Conservation (phyloP, 2,113 vertebrate species). For the Isurus oxyrinchus region DNA sequence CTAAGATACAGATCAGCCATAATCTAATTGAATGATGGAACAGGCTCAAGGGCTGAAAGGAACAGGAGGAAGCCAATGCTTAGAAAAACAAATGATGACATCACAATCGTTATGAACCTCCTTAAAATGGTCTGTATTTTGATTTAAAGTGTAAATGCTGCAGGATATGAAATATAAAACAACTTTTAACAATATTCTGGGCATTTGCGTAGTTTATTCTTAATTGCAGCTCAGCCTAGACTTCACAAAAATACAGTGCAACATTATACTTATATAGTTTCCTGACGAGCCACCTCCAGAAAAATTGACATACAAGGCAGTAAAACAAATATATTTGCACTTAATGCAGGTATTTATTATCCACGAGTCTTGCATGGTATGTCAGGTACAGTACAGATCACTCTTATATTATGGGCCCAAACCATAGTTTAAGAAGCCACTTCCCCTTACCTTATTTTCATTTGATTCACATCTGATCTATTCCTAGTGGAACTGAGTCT, state of each 20-base stretch:
- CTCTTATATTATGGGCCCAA: background rate
- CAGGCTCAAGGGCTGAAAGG: background rate
- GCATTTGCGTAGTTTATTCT: background rate
- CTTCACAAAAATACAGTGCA: background rate
- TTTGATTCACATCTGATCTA: background rate
- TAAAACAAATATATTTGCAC: background rate
- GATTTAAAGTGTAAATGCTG: background rate
- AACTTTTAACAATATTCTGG: background rate
- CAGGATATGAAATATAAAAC: slow-evolving; percentile 24
- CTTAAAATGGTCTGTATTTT: slow-evolving; percentile 1
- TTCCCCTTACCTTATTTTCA: background rate
- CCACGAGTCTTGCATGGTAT: background rate
- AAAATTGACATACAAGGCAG: background rate
- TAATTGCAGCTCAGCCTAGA: background rate
- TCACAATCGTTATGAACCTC: background rate
- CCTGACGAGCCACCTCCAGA: background rate
- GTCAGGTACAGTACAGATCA: background rate
- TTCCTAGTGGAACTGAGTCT: too few species aligned
- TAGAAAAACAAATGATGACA: background rate
- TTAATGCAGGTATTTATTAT: background rate
- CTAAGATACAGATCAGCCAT: background rate
- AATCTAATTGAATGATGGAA: background rate
- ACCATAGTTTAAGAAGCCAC: background rate
- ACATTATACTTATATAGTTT: background rate
- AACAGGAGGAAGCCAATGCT: background rate